Conservation (phyloP, 2,113 vertebrate genomes). For the Neogobius melanostomus region DNA sequence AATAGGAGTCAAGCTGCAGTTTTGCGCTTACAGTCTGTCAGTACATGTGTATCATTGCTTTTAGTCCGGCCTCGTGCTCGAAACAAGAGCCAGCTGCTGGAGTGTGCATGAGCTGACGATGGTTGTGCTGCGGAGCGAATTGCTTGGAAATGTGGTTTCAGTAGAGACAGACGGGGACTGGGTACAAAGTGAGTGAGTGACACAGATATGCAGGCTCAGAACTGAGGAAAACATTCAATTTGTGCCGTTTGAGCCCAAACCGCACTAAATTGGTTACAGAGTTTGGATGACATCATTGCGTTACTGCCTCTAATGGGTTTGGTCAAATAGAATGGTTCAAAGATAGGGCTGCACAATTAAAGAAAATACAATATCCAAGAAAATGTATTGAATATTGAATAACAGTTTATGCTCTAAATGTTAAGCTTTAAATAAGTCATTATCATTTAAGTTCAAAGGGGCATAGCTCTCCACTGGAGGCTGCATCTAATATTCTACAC, state of each 20-base stretch:
- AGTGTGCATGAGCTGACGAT: constrained; percentile 44
- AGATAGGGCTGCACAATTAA: constrained; percentile 15
- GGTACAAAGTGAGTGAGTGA: constrained; percentile 39
- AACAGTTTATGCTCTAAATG: neutral
- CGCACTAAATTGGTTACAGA: constrained; percentile 66
- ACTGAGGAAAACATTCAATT: constrained; percentile 50
- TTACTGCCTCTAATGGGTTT: constrained; percentile 34
- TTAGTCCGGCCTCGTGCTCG: constrained; percentile 36
- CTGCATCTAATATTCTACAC: neutral
- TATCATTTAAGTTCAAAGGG: too few relatives aligned
- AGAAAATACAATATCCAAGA: neutral
- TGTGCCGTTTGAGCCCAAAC: constrained; percentile 41
- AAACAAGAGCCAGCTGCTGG: constrained; percentile 66
- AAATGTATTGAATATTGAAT: neutral
- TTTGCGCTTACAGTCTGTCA: constrained; percentile 38
- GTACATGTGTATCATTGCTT: constrained; percentile 41
- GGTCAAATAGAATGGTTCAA: constrained; percentile 16
- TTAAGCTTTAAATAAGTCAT: too few relatives aligned
- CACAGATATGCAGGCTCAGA: constrained; percentile 35
- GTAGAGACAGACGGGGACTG: constrained; percentile 1
- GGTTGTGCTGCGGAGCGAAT: constrained; percentile 58
- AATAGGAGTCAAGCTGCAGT: constrained; percentile 57
- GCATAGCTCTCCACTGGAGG: too few relatives aligned
- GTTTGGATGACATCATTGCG: constrained; percentile 54
- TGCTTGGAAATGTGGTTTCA: constrained; percentile 56